Evolutionary conservation across 2,888 invertebrate species (phyloP), one percentile per base, ranked within the genome.

Genomic region (Ophion ventricosus): DNA sequence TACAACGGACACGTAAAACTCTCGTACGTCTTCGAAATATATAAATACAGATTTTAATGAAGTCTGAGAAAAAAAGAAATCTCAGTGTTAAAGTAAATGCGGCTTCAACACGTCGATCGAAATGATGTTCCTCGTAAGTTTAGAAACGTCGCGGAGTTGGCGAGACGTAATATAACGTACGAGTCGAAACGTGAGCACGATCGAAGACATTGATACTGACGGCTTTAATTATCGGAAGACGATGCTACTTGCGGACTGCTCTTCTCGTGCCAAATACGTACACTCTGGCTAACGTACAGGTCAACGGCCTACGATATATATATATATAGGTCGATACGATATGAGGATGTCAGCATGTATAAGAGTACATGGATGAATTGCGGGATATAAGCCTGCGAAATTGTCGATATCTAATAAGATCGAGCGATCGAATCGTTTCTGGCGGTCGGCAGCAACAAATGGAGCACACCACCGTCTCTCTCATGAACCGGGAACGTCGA

Each of bases 401-500:
- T 84, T 79, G 82, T 85, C 83, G 86, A 86, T 86, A 86, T 86
- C 86, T 82, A 86, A 86, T 86, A 83, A 86, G 83, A 83, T 85
- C 82, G 79, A 73, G 61, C 85, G 83, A 86, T 86, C 80, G 83
- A 82, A 86, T 85, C 85, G 81, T 73, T 80, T 75, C 64, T 76
- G 73, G 26, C 64, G 67, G 35, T 26, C 64, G 40, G 63, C 73
- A 43, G 57, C 56, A 80, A 70, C 83, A 80, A 81, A 82, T 76
- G 74, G 73, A 17, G 14, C 57, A n/a, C n/a, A 29, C 11, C 25
- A 17, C 25, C n/a, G 40, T 56, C 35, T 57, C 35, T n/a, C 70
- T 29, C 54, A 25, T 49, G 29, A 49, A 75, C 54, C 63, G 54
- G 56, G 76, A 54, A 64, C 84, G 72, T 82, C 82, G 79, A 82